Percentiles rank a stretch among this genome's conserved stretches.
Conservation (phyloP, 2,888 invertebrate species). For the Sarcophaga rosellei region DNA sequence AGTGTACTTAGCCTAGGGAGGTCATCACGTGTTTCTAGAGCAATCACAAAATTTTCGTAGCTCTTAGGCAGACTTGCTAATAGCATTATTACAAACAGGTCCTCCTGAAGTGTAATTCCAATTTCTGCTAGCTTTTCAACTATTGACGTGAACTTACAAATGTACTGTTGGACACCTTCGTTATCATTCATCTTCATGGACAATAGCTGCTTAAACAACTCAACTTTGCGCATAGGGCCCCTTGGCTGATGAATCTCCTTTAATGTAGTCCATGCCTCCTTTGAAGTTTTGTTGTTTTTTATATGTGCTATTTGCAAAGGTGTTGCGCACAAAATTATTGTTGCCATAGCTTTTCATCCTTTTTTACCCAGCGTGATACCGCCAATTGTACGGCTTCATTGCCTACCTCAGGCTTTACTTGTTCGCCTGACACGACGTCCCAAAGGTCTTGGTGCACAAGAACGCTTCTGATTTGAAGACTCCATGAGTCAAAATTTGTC, state of each 20-base stretch:
- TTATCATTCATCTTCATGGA: too few relatives aligned
- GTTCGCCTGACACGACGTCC: not conserved
- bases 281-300: too few relatives aligned
- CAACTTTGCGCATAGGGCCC: not conserved
- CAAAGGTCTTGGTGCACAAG: not conserved
- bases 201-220: not conserved
- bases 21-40: too few relatives aligned
- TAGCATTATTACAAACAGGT: not conserved
- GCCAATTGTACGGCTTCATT: too few relatives aligned
- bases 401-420: not conserved
- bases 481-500: not conserved
- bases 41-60: not conserved
- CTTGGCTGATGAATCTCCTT: not conserved
- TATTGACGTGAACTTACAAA: too few relatives aligned
- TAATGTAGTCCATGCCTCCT: not conserved
- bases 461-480: not conserved
- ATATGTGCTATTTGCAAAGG: too few relatives aligned
- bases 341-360: too few relatives aligned
- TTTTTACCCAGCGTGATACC: too few relatives aligned
- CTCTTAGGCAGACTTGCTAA: not conserved
- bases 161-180: too few relatives aligned
- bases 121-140: not conserved
- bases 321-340: too few relatives aligned
- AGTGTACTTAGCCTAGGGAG: too few relatives aligned
- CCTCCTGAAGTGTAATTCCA: conserved; percentile 1